Evolutionary conservation across 2,113 vertebrate genomes (phyloP), one percentile per base, ranked within the genome.

Genomic region (Grammomys dolichurus): DNA sequence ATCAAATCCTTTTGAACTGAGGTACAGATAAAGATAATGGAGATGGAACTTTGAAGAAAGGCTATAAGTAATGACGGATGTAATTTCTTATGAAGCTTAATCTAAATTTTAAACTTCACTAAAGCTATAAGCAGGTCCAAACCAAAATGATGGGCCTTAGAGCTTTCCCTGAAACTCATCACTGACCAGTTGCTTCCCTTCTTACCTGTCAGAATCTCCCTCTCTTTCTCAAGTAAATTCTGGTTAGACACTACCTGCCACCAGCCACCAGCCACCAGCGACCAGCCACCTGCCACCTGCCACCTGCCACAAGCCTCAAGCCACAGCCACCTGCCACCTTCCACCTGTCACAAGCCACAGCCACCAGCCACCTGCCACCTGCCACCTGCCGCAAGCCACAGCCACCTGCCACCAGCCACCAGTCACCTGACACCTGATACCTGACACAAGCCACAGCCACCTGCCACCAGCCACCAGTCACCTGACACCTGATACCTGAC

Each of bases 1-100:
- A 51, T 85, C 72, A 93, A 94, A 80, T 60, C 36, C 10, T 60
- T 82, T 63, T 77, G 14, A 93, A 95, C 82, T 60, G 19, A 93
- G 14, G 31, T 70, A 82, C 43, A 73, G 36, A 89, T 76, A 48
- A 91, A 93, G 54, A 65, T 46, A 85, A 94, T 60, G 56, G 33
- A 76, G 67, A 80, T 84, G 2, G 86, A 93, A 60, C 72, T 75
- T 93, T 69, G 13, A 54, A 77, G 87, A 94, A 75, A 31, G 26
- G 24, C 36, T 81, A 22, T 82, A 90, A 94, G 86, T 40, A 80
- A 48, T n/a, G 36, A 48, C 51, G 43, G 14, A 11, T 33, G 36
- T 90, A 40, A 85, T 95, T 90, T 87, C 20, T 48, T 9, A 13
- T 77, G 48, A 94, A 60, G 33, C 14, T 91, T 91, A 58, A 89